These are phyloP conservation scores for Hoplodrina blanda DNA, from an alignment of 2,888 invertebrate species.

Conservation along the genomic window DNA sequence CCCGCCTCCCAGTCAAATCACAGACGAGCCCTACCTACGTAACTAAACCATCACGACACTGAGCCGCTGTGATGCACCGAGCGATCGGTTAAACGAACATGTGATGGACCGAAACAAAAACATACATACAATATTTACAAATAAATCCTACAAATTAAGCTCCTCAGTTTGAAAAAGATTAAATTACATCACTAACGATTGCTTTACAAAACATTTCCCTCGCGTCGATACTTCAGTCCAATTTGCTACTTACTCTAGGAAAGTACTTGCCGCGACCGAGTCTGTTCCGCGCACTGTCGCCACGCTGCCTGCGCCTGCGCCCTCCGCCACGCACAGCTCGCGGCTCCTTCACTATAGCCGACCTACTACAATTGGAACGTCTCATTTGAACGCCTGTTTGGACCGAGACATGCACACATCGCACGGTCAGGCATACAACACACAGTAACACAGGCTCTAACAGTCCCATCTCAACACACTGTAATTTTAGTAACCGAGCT, in stretches of 20 bases:
- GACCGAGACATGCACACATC: not conserved
- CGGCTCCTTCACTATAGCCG: constrained; percentile 6
- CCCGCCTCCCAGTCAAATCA: constrained; percentile 46
- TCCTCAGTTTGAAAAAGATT: constrained; percentile 82
- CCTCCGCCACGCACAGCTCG: constrained; percentile 1
- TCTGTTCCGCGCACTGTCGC: constrained; percentile 53
- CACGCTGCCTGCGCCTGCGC: no score
- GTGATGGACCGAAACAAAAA: constrained; percentile 79
- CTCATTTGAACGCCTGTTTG: not conserved
- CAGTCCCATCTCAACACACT: not conserved
- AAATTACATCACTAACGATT: constrained; percentile 82
- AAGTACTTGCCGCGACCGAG: constrained; percentile 54
- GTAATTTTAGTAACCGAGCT: constrained; percentile 1
- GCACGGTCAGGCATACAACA: not conserved
- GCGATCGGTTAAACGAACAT: constrained; percentile 68
- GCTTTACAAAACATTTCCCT: constrained; percentile 72
- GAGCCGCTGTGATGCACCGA: constrained; percentile 62
- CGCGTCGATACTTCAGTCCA: constrained; percentile 72
- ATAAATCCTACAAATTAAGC: constrained; percentile 87
- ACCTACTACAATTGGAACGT: constrained; percentile 19
- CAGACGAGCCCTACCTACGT: constrained; percentile 47
- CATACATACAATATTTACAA: constrained; percentile 88
- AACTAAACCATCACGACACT: constrained; percentile 39
- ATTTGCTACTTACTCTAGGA: constrained; percentile 73
- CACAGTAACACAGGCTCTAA: not conserved